phyloP scores from a whole-genome alignment of 2,797 vertebrate species.

The Paramormyrops hopkinsi region DNA sequence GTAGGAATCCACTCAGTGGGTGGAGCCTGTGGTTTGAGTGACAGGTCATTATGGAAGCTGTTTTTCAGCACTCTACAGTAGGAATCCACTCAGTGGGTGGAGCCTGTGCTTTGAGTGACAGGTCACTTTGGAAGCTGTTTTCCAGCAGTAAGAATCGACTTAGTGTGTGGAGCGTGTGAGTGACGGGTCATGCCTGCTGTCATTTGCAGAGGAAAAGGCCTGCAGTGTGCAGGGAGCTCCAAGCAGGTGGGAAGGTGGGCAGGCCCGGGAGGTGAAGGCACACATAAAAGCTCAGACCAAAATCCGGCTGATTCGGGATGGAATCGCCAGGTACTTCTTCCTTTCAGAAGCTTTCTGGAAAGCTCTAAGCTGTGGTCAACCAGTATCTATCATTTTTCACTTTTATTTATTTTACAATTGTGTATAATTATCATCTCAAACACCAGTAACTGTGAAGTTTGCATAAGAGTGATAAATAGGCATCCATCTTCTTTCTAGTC shows the following conservation, averaged over 20 bases:
- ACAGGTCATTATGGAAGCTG: background rate
- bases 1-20: too few relatives aligned
- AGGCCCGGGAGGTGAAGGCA: slow-evolving; percentile 50
- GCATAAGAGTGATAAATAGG: background rate
- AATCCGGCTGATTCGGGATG: slow-evolving; percentile 73
- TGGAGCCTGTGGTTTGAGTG: too few relatives aligned
- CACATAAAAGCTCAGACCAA: slow-evolving; percentile 66
- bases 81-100: background rate
- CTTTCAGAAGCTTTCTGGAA: background rate
- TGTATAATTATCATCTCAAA: background rate
- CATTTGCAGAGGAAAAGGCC: slow-evolving; percentile 60
- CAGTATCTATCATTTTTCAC: background rate
- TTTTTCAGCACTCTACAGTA: background rate
- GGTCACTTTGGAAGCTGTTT: background rate
- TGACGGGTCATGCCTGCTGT: background rate
- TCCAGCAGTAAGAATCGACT: background rate
- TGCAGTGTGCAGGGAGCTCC: slow-evolving; percentile 78
- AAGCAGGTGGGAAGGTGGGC: slow-evolving; percentile 65
- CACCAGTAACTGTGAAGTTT: background rate
- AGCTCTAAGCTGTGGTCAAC: background rate
- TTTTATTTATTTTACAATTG: background rate
- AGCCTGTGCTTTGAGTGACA: background rate
- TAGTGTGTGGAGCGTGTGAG: background rate
- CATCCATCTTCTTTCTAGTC: background rate
- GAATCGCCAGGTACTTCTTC: slow-evolving; percentile 61